These are phyloP conservation scores for Strix uralensis DNA, from an alignment of 2,113 vertebrate species.

Conservation along the genomic window DNA sequence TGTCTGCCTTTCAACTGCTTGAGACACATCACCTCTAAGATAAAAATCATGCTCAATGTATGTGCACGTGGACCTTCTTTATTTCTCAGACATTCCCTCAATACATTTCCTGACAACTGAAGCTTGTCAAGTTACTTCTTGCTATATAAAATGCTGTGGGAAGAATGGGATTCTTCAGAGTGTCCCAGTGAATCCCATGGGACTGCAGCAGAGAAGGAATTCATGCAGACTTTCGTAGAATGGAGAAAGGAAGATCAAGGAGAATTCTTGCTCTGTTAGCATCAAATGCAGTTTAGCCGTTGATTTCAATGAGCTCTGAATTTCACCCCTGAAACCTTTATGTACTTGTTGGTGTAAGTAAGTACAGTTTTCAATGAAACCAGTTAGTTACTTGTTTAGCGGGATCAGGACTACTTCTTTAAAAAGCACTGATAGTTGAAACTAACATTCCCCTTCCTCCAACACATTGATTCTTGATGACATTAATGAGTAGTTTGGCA, in stretches of 20 bases:
- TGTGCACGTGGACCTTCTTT: background rate
- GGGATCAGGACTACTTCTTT: background rate
- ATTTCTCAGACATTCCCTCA: background rate
- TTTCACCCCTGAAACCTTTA: background rate
- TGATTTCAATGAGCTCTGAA: background rate
- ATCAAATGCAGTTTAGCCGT: background rate
- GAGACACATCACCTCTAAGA: background rate
- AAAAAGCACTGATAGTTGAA: background rate
- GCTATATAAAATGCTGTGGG: background rate
- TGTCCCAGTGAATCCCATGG: background rate
- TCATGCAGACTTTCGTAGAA: background rate
- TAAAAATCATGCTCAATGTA: background rate
- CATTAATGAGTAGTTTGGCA: background rate
- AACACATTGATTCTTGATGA: background rate
- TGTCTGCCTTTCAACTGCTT: background rate
- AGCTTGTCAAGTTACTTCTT: background rate
- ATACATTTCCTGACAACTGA: background rate
- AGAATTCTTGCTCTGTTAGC: background rate
- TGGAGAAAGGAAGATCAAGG: background rate
- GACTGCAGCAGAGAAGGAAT: background rate
- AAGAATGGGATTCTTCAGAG: background rate
- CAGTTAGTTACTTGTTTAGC: background rate
- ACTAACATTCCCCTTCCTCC: background rate
- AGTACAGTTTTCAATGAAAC: background rate
- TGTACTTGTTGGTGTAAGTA: background rate